Conservation (phyloP, 2,888 invertebrate genomes). For the Acleris literana region DNA sequence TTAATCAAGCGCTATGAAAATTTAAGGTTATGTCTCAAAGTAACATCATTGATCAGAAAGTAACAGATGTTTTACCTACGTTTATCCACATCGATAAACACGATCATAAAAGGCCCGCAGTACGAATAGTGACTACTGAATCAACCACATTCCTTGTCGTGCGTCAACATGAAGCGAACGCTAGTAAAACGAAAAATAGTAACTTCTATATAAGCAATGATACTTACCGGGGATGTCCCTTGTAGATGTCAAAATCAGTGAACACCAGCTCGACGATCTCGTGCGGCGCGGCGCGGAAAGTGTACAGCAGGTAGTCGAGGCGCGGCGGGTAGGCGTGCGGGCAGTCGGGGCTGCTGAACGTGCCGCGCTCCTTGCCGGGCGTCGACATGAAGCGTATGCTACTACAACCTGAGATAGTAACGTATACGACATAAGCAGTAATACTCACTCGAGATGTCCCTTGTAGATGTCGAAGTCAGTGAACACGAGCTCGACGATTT, state of each 20-base stretch:
- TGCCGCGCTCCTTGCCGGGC: slow-evolving; percentile 90
- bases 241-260: too few species aligned
- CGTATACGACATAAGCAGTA: neutral
- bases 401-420: slow-evolving; percentile 87
- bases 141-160: slow-evolving; percentile 81
- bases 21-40: too few species aligned
- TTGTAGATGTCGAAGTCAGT: slow-evolving; percentile 90
- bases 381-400: slow-evolving; percentile 92
- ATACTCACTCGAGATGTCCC: slow-evolving; percentile 86
- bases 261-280: too few species aligned
- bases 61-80: too few species aligned
- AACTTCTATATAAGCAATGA: too few species aligned
- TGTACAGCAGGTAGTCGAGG: slow-evolving; percentile 92
- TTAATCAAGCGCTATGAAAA: too few species aligned
- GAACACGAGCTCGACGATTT: slow-evolving; percentile 92
- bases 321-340: slow-evolving; percentile 89
- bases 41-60: too few species aligned
- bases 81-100: too few species aligned
- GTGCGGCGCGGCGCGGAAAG: slow-evolving; percentile 88
- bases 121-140: too few species aligned
- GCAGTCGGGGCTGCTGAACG: slow-evolving; percentile 93
- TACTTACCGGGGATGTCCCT: too few species aligned
- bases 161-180: slow-evolving; percentile 90
- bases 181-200: slow-evolving; percentile 90
- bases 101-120: too few species aligned